phyloP scores from a whole-genome alignment of 2,113 vertebrate species.

The Aplodontia rufa region DNA sequence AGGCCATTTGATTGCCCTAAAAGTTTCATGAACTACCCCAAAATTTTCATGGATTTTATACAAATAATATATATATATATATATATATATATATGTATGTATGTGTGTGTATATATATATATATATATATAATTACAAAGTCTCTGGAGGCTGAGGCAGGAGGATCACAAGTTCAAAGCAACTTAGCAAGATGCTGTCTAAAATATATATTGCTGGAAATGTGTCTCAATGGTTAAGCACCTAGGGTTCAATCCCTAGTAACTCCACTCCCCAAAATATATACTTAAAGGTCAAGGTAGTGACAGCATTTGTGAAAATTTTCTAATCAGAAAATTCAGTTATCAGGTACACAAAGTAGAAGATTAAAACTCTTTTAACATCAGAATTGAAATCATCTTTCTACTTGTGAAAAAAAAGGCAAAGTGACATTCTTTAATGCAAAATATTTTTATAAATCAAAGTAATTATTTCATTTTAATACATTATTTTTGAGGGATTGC shows the following conservation, averaged over 20 bases:
- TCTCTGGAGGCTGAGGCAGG: no score
- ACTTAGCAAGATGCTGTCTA: no score
- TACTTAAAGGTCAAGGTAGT: background rate
- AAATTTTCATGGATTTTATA: background rate
- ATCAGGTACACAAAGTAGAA: background rate
- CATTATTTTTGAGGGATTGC: background rate
- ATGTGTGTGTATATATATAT: no score
- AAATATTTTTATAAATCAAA: slow-evolving; percentile 42
- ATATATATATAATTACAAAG: no score
- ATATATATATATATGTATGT: no score
- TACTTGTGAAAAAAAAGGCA: slow-evolving; percentile 29
- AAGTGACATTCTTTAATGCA: background rate
- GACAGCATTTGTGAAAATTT: background rate
- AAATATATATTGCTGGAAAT: no score
- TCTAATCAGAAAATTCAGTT: background rate
- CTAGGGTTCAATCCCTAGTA: no score
- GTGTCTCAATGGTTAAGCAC: no score
- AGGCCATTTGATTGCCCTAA: background rate
- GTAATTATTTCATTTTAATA: slow-evolving; percentile 43
- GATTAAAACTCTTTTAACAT: background rate
- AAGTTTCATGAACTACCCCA: background rate
- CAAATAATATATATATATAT: no score
- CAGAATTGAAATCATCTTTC: background rate
- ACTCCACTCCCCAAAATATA: no score
- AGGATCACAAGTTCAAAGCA: no score